Conservation (phyloP, 2,113 vertebrate species). For the Fukomys damarensis region DNA sequence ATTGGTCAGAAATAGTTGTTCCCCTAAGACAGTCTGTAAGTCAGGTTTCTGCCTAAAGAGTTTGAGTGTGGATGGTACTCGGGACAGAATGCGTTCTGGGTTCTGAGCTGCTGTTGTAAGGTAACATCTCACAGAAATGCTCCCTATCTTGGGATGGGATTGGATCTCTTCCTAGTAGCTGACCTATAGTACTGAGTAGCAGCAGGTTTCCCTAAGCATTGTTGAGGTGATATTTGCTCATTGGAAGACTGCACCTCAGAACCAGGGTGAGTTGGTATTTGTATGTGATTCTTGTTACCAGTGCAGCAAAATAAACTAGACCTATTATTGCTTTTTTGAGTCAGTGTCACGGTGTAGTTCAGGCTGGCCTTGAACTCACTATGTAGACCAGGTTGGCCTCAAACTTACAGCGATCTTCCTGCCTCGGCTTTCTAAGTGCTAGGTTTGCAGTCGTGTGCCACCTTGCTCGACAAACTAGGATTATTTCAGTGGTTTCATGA, state of each 20-base stretch:
- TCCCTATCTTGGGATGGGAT: not conserved
- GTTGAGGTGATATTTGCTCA: not conserved
- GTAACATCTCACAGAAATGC: not conserved
- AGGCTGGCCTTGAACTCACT: not conserved
- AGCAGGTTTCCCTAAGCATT: not conserved
- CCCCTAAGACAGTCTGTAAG: not conserved
- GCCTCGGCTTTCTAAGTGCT: not conserved
- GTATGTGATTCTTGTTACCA: not conserved
- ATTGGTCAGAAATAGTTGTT: slow-evolving; percentile 29
- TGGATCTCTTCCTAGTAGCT: not conserved
- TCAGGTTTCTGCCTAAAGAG: slow-evolving; percentile 12
- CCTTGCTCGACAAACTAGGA: not conserved
- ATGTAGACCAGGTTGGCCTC: not conserved
- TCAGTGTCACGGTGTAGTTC: not conserved
- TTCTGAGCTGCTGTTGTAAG: not conserved
- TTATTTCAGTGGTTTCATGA: not conserved
- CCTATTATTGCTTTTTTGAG: not conserved
- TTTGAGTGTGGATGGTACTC: not conserved
- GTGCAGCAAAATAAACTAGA: slow-evolving; percentile 42
- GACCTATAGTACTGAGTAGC: not conserved
- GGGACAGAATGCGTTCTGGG: not conserved
- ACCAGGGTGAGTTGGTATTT: not conserved
- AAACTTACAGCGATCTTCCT: not conserved
- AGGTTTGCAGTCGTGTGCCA: not conserved
- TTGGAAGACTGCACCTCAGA: not conserved